Conservation (phyloP, 2,888 invertebrate species). For the Megamerina dolium region DNA sequence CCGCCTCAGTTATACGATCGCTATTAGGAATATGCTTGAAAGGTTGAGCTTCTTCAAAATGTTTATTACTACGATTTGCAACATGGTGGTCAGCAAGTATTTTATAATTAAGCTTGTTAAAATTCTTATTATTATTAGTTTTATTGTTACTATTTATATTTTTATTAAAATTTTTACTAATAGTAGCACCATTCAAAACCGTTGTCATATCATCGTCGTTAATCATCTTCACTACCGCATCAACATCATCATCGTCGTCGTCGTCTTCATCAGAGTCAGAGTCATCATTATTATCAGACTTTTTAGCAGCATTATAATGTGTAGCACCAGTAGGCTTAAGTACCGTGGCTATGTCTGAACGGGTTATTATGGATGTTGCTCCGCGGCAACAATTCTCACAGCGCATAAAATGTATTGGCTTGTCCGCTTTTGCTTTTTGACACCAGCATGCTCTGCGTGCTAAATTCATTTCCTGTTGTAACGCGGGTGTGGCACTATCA, state of each 20-base stretch:
- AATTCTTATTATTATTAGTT: slow-evolving; percentile 13
- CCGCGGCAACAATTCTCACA: slow-evolving; percentile 4
- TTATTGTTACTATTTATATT: slow-evolving; percentile 13
- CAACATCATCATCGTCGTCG: slow-evolving; percentile 4
- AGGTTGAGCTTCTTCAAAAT: background rate
- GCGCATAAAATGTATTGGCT: no score
- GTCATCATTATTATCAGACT: slow-evolving; percentile 5
- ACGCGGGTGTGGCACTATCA: slow-evolving; percentile 45
- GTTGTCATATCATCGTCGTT: slow-evolving; percentile 18
- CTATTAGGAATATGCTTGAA: background rate
- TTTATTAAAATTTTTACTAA: slow-evolving; percentile 25
- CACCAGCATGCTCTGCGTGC: slow-evolving; percentile 65
- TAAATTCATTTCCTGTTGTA: slow-evolving; percentile 64
- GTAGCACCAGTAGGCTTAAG: background rate
- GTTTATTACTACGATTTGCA: background rate
- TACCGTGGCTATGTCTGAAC: background rate
- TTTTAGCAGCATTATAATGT: slow-evolving; percentile 9
- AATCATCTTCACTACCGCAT: slow-evolving; percentile 6
- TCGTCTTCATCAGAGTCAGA: slow-evolving; percentile 5
- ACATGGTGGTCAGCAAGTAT: no score
- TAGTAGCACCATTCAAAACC: slow-evolving; percentile 35
- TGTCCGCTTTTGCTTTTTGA: no score
- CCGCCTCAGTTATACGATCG: background rate
- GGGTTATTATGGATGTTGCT: slow-evolving; percentile 11
- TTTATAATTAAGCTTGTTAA: slow-evolving; percentile 7